Evolutionary conservation across 2,797 vertebrate species (phyloP).

Genomic region (Chrosomus eos): DNA sequence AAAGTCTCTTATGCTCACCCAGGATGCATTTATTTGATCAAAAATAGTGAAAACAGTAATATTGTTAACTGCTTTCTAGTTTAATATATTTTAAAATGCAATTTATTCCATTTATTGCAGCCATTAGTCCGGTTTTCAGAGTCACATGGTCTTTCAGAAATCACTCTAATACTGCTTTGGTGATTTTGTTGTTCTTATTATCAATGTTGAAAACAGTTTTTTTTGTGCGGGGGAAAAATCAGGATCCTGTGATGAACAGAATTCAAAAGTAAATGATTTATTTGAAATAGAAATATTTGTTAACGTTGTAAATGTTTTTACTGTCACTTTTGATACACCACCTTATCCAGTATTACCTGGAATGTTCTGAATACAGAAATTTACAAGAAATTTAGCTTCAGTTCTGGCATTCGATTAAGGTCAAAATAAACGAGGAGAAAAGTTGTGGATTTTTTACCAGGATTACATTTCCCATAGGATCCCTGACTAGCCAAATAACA

Average conservation of each 20-base stretch:
- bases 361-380: not conserved
- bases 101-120: not conserved
- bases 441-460: not conserved
- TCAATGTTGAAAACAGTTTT: not conserved
- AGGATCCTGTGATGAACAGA: not conserved
- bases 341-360: not conserved
- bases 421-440: slow-evolving; percentile 1
- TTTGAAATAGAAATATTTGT: not conserved
- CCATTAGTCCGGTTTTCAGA: not conserved
- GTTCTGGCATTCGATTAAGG: not conserved
- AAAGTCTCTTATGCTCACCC: not conserved
- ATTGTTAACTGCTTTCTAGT: not conserved
- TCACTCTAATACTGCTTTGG: not conserved
- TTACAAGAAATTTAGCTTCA: not conserved
- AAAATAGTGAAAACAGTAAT: not conserved
- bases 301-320: not conserved
- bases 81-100: not conserved
- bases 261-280: not conserved
- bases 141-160: not conserved
- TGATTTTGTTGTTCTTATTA: not conserved
- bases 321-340: not conserved
- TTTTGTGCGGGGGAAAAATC: not conserved
- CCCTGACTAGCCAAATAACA: not conserved
- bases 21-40: not conserved
- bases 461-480: not conserved